A percentile compares a stretch with the other conserved stretches of the same genome.
Conservation (phyloP, 2,797 vertebrate genomes). For the Denticeps clupeoides region DNA sequence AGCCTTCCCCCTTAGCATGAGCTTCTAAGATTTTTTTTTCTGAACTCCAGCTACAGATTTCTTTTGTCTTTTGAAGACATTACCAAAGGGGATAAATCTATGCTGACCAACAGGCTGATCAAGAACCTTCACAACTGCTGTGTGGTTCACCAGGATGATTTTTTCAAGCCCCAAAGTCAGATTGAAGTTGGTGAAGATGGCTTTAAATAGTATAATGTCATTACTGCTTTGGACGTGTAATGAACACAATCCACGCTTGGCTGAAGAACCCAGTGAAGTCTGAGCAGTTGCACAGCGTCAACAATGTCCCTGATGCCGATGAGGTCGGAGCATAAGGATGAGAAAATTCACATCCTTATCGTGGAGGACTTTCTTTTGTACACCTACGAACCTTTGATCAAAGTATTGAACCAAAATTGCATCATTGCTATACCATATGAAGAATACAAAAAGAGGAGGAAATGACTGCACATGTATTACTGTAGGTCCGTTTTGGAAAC, state of each 20-base stretch:
- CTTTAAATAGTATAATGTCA: constrained; percentile 92
- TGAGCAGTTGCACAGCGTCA: constrained; percentile 84
- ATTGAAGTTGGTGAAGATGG: constrained; percentile 86
- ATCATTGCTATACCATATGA: constrained; percentile 90
- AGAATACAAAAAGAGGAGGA: constrained; percentile 87
- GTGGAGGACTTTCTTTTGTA: constrained; percentile 87
- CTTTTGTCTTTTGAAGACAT: no score
- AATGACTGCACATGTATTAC: no score
- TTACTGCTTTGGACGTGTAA: constrained; percentile 84
- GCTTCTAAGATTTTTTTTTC: no score
- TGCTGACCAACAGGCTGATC: constrained; percentile 68
- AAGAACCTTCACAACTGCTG: constrained; percentile 76
- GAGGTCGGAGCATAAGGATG: constrained; percentile 43
- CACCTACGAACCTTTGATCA: constrained; percentile 76
- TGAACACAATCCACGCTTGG: constrained; percentile 82
- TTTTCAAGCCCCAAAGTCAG: constrained; percentile 91
- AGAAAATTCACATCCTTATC: constrained; percentile 74
- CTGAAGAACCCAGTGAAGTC: constrained; percentile 81
- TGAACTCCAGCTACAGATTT: no score
- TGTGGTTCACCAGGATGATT: constrained; percentile 85
- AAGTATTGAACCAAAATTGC: constrained; percentile 74
- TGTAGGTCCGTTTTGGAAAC: no score
- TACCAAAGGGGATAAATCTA: constrained; percentile 86
- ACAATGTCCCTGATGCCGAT: constrained; percentile 63
- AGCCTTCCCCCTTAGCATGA: no score